These are phyloP conservation scores for Mactra quadrangularis DNA, from an alignment of 1,140 invertebrate genomes.

Conservation along the genomic window DNA sequence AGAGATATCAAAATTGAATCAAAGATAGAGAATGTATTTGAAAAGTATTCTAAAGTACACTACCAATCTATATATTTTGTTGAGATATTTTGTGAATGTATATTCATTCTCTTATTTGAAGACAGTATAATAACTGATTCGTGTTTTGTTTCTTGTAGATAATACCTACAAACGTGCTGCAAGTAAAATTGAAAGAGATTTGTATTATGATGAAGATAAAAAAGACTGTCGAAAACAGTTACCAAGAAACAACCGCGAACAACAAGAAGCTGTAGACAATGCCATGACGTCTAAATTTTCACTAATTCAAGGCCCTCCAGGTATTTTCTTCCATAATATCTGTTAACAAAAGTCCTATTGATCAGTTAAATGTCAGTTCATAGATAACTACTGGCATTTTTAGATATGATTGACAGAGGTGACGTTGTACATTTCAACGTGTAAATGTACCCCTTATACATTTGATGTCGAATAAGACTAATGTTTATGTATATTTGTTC, in stretches of 20 bases:
- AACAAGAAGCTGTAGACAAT: constrained; percentile 68
- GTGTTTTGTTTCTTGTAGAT: not conserved
- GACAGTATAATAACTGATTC: not conserved
- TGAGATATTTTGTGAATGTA: too few relatives aligned
- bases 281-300: constrained; percentile 69
- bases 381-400: too few relatives aligned
- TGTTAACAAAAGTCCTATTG: too few relatives aligned
- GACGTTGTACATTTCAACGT: too few relatives aligned
- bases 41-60: not conserved
- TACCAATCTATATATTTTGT: not conserved
- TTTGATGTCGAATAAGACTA: too few relatives aligned
- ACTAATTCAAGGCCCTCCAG: constrained; percentile 79
- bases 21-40: not conserved
- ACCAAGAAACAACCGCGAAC: constrained; percentile 66
- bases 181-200: constrained; percentile 11
- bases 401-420: too few relatives aligned
- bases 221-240: constrained; percentile 3
- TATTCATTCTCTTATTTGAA: not conserved
- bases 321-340: too few relatives aligned
- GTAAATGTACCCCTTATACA: too few relatives aligned
- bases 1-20: not conserved
- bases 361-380: too few relatives aligned
- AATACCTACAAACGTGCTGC: constrained; percentile 2
- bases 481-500: constrained; percentile 65
- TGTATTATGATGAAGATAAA: constrained; percentile 4